These are phyloP conservation scores for Intellagama lesueurii DNA, from an alignment of 2,797 vertebrate species.

Conservation along the genomic window DNA sequence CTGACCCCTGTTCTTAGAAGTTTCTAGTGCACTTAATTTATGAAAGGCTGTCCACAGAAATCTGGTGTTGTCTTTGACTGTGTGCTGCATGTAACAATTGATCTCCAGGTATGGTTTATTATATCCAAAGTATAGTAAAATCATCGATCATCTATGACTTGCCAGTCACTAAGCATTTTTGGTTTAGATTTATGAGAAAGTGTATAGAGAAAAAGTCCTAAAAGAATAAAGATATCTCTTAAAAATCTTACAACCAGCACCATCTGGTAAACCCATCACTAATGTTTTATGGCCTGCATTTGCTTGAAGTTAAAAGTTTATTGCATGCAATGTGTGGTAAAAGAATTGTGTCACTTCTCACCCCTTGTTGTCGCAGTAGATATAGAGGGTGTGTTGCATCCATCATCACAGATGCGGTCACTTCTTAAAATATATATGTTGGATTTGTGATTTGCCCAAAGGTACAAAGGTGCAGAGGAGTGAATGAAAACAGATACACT, in stretches of 20 bases:
- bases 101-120: slow-evolving; percentile 46
- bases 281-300: slow-evolving; percentile 76
- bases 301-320: slow-evolving; percentile 76
- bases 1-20: slow-evolving; percentile 42
- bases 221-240: slow-evolving; percentile 59
- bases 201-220: slow-evolving; percentile 43
- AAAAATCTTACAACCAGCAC: slow-evolving; percentile 73
- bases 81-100: slow-evolving; percentile 25
- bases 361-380: slow-evolving; percentile 47
- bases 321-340: slow-evolving; percentile 64
- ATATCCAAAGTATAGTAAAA: slow-evolving; percentile 57
- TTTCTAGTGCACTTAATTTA: slow-evolving; percentile 41
- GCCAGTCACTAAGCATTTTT: slow-evolving; percentile 48
- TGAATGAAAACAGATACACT: slow-evolving; percentile 44
- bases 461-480: slow-evolving; percentile 12
- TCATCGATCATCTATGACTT: slow-evolving; percentile 41
- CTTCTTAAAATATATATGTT: background rate
- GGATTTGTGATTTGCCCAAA: slow-evolving; percentile 35
- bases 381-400: slow-evolving; percentile 37
- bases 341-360: slow-evolving; percentile 70
- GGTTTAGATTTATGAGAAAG: slow-evolving; percentile 53
- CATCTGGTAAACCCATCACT: slow-evolving; percentile 84
- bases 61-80: slow-evolving; percentile 22
- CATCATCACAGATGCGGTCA: slow-evolving; percentile 26
- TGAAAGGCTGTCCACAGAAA: slow-evolving; percentile 33